Percentiles rank a stretch among this genome's conserved stretches.
Conservation (phyloP, 2,113 vertebrate genomes). For the Hippolais icterina region DNA sequence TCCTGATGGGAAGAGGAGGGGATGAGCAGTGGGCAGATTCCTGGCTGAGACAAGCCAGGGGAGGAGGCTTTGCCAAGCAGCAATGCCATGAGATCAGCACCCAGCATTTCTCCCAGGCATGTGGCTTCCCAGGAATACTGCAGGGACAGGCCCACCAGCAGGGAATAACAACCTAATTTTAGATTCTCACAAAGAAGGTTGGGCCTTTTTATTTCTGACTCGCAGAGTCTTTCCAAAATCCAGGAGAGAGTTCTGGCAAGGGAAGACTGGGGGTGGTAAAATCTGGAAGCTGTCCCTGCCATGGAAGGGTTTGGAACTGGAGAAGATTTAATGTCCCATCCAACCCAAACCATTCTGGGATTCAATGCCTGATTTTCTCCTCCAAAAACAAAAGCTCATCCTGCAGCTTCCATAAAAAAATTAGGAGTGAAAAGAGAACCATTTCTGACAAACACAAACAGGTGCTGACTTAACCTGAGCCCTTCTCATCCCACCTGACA, state of each 20-base stretch:
- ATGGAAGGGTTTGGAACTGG: neutral
- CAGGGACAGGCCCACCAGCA: constrained; percentile 16
- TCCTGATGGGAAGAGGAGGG: neutral
- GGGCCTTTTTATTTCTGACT: neutral
- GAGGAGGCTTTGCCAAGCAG: neutral
- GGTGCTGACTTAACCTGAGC: neutral
- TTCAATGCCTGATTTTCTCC: neutral
- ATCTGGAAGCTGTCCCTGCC: neutral
- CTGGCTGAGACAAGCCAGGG: neutral
- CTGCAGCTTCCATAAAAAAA: neutral
- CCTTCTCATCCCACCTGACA: neutral
- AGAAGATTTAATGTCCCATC: neutral
- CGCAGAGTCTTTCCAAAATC: neutral
- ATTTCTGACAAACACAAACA: neutral
- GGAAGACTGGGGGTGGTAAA: neutral
- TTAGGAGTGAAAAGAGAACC: neutral
- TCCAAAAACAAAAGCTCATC: neutral
- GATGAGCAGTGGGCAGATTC: neutral
- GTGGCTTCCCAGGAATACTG: neutral
- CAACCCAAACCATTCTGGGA: neutral
- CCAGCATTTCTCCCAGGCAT: neutral
- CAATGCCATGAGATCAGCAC: neutral
- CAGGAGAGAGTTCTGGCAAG: neutral
- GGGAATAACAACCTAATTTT: neutral
- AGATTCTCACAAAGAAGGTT: neutral